Percentiles rank a stretch among this genome's conserved stretches.
Evolutionary conservation across 2,113 vertebrate species (phyloP).

Genomic region (Triplophysa tibetana): DNA sequence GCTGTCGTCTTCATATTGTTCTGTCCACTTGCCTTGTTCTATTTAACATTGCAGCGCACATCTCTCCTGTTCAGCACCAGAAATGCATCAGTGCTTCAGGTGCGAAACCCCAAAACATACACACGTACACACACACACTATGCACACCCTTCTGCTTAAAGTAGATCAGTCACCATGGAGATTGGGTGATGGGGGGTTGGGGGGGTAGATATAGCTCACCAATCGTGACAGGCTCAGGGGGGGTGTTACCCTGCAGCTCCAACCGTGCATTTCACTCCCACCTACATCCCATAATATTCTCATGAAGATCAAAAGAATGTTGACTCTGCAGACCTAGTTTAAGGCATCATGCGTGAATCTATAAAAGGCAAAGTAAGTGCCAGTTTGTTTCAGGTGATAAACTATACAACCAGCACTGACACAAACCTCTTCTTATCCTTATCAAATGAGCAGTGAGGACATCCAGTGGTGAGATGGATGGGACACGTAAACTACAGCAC

Average conservation of each 20-base stretch:
- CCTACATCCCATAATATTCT: conserved; percentile 39
- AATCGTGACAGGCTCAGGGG: conserved; percentile 34
- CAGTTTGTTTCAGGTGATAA: conserved; percentile 20
- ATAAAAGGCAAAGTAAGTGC: not conserved
- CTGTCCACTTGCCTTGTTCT: not conserved
- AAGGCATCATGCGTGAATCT: not conserved
- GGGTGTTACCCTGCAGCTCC: conserved; percentile 37
- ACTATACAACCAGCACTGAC: conserved; percentile 43
- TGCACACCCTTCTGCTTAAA: conserved; percentile 38
- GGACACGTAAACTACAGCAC: not conserved
- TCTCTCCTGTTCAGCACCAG: not conserved
- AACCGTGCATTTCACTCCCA: conserved; percentile 23
- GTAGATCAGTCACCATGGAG: conserved; percentile 57
- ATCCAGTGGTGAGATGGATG: conserved; percentile 28
- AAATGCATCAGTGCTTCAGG: conserved; percentile 32
- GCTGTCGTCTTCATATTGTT: not conserved
- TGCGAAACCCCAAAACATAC: conserved; percentile 27
- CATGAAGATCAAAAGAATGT: conserved; percentile 22
- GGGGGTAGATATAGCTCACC: conserved; percentile 38
- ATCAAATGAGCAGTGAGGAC: conserved; percentile 27
- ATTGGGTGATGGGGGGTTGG: conserved; percentile 30
- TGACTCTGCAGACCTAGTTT: conserved; percentile 3
- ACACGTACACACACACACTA: conserved; percentile 41
- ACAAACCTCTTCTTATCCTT: not conserved
- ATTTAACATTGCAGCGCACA: not conserved